Base-by-base conservation (phyloP, 2,797 vertebrate genomes). In the Epinephelus coioides region DNA sequence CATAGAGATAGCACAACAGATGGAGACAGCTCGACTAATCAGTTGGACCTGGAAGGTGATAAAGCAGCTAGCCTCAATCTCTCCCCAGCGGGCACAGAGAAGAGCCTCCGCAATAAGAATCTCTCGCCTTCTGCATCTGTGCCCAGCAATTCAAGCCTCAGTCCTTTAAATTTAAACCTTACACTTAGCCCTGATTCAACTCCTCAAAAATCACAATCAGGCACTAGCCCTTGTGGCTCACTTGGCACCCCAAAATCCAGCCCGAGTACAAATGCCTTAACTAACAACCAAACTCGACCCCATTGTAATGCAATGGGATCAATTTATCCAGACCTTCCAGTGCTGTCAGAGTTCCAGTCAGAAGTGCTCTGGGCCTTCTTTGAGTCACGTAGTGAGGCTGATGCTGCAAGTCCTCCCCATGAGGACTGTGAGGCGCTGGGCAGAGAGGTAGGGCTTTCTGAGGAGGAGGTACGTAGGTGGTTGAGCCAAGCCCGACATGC, bases 351-450 rank as follows among this genome's bases (percentile, higher is more conserved):
- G 88, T 96, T 96, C 78, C 96, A 96, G 89, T 93, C 94, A 0
- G 95, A 96, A 89, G 95, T 96, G 75, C 94, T 96, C 57, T 95
- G 92, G 94, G 96, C 95, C 0, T 96, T 96, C 75, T 92, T 96
- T 43, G 96, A 96, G 86, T 96, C 95, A 0, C 92, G 95, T 17
- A 95, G 95, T 63, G 95, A 95, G 82, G 92, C 94, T 2, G 95
- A 96, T 61, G 94, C 94, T 14, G 94, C 92, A 2, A 95, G 94
- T 82, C 95, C 95, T 66, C 93, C 92, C 12, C 90, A 69, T n/a
- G 95, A 96, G 73, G 96, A 96, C 87, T 96, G 95, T 9, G 96
- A 96, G 89, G 95, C 95, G 0, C 93, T 96, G 38, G 95, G 93
- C 59, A 93, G 92, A 84, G 95, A 96, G 86, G 95, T 96, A 1